phyloP scores from a whole-genome alignment of 2,797 vertebrate species.

The Hephaestus fuliginosus region DNA sequence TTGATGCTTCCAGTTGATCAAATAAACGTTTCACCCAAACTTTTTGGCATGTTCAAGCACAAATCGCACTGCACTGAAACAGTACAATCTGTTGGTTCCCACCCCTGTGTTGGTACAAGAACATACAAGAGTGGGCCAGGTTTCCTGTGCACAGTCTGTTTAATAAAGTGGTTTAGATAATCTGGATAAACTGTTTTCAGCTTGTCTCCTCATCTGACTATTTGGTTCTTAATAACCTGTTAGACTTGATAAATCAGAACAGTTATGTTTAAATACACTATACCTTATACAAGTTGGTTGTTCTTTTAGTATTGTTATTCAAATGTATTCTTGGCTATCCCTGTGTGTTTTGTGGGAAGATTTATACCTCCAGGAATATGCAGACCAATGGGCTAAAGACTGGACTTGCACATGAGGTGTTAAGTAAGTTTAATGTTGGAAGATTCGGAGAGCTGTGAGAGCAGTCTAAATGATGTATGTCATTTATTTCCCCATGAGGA shows the following conservation, averaged over 20 bases:
- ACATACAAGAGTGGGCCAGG: background rate
- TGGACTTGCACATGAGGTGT: conserved; percentile 4
- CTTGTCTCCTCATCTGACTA: background rate
- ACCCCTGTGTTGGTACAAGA: background rate
- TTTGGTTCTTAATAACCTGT: background rate
- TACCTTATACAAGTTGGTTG: background rate
- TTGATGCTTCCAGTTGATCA: no score
- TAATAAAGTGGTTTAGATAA: background rate
- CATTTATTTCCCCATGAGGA: conserved; percentile 45
- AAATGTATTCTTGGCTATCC: background rate
- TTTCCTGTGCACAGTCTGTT: no score
- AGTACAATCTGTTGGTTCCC: no score
- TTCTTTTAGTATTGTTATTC: background rate
- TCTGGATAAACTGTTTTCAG: background rate
- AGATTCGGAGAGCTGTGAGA: conserved; percentile 16
- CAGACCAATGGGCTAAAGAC: background rate
- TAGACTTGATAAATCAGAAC: background rate
- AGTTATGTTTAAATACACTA: background rate
- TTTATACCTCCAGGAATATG: background rate
- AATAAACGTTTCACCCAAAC: background rate
- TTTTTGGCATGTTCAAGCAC: background rate
- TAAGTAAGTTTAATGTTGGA: conserved; percentile 5
- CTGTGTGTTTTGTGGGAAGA: background rate
- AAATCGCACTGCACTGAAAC: background rate
- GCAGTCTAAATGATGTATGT: conserved; percentile 34